Evolutionary conservation across 1,140 invertebrate genomes (phyloP).

Genomic region (Aphidius gifuensis): DNA sequence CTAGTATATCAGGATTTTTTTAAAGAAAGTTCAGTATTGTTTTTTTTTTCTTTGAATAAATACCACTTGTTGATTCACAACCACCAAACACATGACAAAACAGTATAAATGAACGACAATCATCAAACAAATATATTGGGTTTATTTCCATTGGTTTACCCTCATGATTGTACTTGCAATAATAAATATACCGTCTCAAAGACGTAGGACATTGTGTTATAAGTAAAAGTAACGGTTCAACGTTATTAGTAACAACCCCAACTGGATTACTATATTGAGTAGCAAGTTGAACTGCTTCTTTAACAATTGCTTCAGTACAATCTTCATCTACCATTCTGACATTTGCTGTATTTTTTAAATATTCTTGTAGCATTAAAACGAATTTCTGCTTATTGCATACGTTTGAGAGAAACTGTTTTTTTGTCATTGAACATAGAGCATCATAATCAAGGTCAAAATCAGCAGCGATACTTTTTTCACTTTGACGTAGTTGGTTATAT

Average conservation of each 20-base stretch:
- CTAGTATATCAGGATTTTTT: too few species aligned
- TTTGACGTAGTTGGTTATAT: not conserved
- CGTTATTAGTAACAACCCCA: constrained; percentile 10
- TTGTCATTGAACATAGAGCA: not conserved
- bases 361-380: too few species aligned
- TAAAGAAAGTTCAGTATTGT: too few species aligned
- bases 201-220: not conserved
- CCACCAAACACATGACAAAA: too few species aligned
- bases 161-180: too few species aligned
- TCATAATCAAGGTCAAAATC: not conserved
- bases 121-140: too few species aligned
- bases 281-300: too few species aligned
- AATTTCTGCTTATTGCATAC: constrained; percentile 19
- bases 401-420: constrained; percentile 17
- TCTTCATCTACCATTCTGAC: constrained; percentile 3
- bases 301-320: not conserved
- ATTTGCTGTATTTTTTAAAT: constrained; percentile 17
- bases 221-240: constrained; percentile 15
- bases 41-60: too few species aligned
- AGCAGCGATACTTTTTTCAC: not conserved
- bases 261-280: not conserved
- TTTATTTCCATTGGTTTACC: too few species aligned
- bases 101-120: too few species aligned
- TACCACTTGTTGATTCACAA: too few species aligned
- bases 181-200: too few species aligned